Percentiles rank a stretch among this genome's conserved stretches.
Conservation (phyloP, 2,888 invertebrate genomes). For the Chaetoderma sp. region DNA sequence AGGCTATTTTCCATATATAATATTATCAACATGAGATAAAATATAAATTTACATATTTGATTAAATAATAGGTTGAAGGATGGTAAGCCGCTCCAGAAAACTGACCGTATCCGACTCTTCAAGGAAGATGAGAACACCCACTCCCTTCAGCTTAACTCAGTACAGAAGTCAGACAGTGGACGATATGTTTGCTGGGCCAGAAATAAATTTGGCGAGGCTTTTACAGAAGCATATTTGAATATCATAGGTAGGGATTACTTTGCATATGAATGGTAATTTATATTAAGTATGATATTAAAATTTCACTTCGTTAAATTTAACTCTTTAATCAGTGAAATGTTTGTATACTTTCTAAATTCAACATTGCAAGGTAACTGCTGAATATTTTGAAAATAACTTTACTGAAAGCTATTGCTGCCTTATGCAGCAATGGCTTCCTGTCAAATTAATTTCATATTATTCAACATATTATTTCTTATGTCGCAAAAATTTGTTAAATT, state of each 20-base stretch:
- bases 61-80: conserved; percentile 57
- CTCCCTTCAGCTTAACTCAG: conserved; percentile 66
- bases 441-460: too few species aligned
- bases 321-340: too few species aligned
- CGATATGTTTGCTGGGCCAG: conserved; percentile 90
- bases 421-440: too few species aligned
- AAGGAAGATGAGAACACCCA: conserved; percentile 65
- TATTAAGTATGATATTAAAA: neutral
- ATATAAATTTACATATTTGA: too few species aligned
- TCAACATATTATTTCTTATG: too few species aligned
- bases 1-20: too few species aligned
- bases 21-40: too few species aligned
- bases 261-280: neutral
- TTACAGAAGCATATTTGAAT: conserved; percentile 61
- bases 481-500: too few species aligned
- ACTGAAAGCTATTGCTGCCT: too few species aligned
- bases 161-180: conserved; percentile 67
- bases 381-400: neutral
- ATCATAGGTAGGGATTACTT: conserved; percentile 47
- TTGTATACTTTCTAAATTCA: too few species aligned
- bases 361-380: neutral
- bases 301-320: too few species aligned
- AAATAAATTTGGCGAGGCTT: conserved; percentile 77
- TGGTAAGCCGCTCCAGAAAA: conserved; percentile 56
- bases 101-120: conserved; percentile 51